These are phyloP conservation scores for Prietella phreatophila DNA, from an alignment of 2,113 vertebrate species.

Conservation along the genomic window DNA sequence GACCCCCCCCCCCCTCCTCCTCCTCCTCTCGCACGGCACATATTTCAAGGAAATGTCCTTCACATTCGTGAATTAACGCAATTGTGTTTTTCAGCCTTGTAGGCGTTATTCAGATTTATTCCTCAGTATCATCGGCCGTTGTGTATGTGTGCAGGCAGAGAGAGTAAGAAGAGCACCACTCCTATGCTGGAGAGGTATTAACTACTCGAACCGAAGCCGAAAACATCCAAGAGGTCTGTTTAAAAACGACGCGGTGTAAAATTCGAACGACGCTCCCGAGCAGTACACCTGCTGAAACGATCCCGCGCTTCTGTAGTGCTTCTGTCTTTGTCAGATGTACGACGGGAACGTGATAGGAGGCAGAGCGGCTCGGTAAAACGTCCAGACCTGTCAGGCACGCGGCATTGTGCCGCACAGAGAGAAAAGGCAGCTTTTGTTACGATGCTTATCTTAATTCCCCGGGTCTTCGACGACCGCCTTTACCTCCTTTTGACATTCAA, in stretches of 20 bases:
- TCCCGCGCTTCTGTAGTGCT: conserved; percentile 7
- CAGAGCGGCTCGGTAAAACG: conserved; percentile 53
- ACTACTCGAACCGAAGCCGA: conserved; percentile 30
- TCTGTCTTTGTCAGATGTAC: conserved; percentile 53
- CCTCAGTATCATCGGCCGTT: conserved; percentile 18
- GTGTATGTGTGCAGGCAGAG: neutral
- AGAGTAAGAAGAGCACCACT: conserved; percentile 3
- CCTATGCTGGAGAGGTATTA: neutral
- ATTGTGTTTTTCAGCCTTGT: neutral
- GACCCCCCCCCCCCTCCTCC: conserved; percentile 36
- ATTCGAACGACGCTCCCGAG: conserved; percentile 33
- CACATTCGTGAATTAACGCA: conserved; percentile 51
- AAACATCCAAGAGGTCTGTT: conserved; percentile 19
- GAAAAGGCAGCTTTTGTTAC: conserved; percentile 65
- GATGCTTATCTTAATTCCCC: conserved; percentile 75
- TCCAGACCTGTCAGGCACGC: conserved; percentile 54
- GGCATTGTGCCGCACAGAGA: conserved; percentile 58
- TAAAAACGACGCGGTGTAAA: conserved; percentile 49
- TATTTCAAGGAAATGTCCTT: conserved; percentile 50
- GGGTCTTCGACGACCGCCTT: conserved; percentile 69
- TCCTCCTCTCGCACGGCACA: neutral
- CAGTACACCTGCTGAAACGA: conserved; percentile 56
- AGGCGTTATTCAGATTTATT: neutral
- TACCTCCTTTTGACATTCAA: conserved; percentile 73
- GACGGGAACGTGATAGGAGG: conserved; percentile 48